A percentile compares a stretch with the other conserved stretches of the same genome.
phyloP scores from a whole-genome alignment of 1,140 invertebrate genomes.

The Globodera ellingtonae region DNA sequence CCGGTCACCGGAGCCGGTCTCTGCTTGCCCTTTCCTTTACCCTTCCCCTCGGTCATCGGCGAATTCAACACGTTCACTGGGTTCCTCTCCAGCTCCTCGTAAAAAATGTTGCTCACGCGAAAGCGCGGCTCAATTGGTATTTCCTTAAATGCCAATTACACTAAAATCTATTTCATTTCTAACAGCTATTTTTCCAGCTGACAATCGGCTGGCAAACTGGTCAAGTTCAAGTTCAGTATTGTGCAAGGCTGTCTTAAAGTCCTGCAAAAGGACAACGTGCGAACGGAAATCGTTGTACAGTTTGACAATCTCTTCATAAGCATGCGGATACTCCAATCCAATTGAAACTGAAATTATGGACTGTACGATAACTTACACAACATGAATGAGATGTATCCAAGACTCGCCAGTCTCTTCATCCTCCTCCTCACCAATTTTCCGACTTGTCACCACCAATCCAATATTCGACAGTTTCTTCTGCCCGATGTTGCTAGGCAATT shows the following conservation, averaged over 20 bases:
- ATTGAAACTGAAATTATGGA: slow-evolving; percentile 20
- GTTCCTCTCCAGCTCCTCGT: slow-evolving; percentile 16
- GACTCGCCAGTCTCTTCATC: too few species aligned
- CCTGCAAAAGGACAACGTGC: slow-evolving; percentile 49
- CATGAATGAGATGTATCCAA: too few species aligned
- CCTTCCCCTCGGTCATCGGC: neutral
- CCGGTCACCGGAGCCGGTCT: slow-evolving; percentile 16
- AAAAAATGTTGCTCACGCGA: slow-evolving; percentile 22
- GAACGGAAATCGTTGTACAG: slow-evolving; percentile 51
- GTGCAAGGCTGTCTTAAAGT: slow-evolving; percentile 47
- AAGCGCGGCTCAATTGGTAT: slow-evolving; percentile 20
- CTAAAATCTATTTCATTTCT: neutral
- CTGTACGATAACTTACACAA: too few species aligned
- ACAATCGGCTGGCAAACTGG: slow-evolving; percentile 21
- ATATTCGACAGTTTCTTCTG: slow-evolving; percentile 53
- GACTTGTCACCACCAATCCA: slow-evolving; percentile 40
- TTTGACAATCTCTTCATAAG: slow-evolving; percentile 47
- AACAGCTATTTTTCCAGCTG: slow-evolving; percentile 31
- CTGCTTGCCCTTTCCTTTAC: slow-evolving; percentile 16
- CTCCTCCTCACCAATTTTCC: slow-evolving; percentile 36
- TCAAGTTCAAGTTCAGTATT: slow-evolving; percentile 41
- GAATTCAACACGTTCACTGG: slow-evolving; percentile 14
- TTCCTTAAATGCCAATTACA: slow-evolving; percentile 5
- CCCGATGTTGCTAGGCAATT: slow-evolving; percentile 49
- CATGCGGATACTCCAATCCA: slow-evolving; percentile 35